Percentiles rank a stretch among this genome's conserved stretches.
Conservation (phyloP, 2,888 invertebrate species). For the Drosophila flavopinicola region DNA sequence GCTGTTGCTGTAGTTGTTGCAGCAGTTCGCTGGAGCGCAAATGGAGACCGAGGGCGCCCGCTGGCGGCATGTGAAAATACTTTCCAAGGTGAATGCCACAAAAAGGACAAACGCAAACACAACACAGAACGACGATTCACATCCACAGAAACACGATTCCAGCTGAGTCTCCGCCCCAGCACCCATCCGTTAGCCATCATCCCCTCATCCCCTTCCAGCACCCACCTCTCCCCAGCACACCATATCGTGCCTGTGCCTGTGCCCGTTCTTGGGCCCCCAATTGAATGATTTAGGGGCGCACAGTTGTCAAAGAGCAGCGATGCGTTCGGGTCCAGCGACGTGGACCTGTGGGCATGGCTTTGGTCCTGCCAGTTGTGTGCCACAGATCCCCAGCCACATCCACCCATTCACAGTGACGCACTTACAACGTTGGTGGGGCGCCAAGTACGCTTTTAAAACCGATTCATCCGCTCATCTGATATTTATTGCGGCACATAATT, state of each 20-base stretch:
- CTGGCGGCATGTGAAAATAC: constrained; percentile 71
- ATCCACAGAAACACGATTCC: constrained; percentile 55
- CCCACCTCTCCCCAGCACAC: background rate
- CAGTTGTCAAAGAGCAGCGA: constrained; percentile 78
- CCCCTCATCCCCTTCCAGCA: background rate
- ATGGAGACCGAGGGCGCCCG: constrained; percentile 57
- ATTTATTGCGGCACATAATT: constrained; percentile 76
- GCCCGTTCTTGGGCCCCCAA: constrained; percentile 38
- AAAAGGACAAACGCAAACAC: constrained; percentile 59
- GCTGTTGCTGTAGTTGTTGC: constrained; percentile 44
- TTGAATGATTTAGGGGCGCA: constrained; percentile 77
- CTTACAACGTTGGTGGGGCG: constrained; percentile 51
- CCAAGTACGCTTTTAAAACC: constrained; percentile 78
- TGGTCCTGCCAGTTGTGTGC: constrained; percentile 40
- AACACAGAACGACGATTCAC: constrained; percentile 32
- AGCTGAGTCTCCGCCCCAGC: constrained; percentile 57
- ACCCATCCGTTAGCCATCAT: constrained; percentile 18
- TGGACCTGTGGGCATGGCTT: constrained; percentile 38
- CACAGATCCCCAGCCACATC: constrained; percentile 3
- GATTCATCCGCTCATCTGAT: constrained; percentile 67
- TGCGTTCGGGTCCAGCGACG: constrained; percentile 65
- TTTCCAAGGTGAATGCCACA: constrained; percentile 77
- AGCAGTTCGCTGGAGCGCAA: constrained; percentile 67
- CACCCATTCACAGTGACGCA: constrained; percentile 25
- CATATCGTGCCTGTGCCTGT: background rate